These are phyloP conservation scores for Vireo griseus DNA, from an alignment of 2,797 vertebrate species.

Conservation along the genomic window DNA sequence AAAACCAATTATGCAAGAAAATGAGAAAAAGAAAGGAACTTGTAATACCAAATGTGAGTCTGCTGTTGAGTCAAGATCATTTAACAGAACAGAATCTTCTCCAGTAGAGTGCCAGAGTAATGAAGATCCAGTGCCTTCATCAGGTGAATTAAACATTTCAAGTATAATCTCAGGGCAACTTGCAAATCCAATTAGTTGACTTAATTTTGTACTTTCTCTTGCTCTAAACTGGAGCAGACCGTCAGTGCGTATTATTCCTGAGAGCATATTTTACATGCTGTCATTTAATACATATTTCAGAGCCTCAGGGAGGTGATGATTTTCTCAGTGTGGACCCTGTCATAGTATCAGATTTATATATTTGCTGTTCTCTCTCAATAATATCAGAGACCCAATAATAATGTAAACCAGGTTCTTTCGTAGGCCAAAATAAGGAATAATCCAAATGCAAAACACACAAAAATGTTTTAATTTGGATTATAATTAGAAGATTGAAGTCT, in stretches of 20 bases:
- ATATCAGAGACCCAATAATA: neutral
- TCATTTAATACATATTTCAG: neutral
- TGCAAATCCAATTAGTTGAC: slow-evolving; percentile 21
- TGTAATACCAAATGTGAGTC: neutral
- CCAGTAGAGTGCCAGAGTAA: neutral
- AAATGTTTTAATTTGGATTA: neutral
- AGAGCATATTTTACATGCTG: neutral
- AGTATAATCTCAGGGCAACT: slow-evolving; percentile 1
- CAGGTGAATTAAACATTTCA: slow-evolving; percentile 35
- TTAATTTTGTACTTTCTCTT: neutral
- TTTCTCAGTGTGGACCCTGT: neutral
- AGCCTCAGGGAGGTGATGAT: neutral
- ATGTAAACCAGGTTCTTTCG: neutral
- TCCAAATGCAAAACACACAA: neutral
- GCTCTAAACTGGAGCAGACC: neutral
- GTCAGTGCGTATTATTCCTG: neutral
- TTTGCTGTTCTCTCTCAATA: neutral
- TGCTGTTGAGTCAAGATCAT: neutral
- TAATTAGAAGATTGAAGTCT: neutral
- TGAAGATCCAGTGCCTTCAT: slow-evolving; percentile 30
- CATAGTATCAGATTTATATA: neutral
- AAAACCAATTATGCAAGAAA: neutral
- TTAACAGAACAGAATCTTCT: slow-evolving; percentile 11
- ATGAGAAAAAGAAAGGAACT: neutral
- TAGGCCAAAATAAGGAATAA: neutral